Conservation (phyloP, 1,140 invertebrate genomes). For the Drosophila sp. region DNA sequence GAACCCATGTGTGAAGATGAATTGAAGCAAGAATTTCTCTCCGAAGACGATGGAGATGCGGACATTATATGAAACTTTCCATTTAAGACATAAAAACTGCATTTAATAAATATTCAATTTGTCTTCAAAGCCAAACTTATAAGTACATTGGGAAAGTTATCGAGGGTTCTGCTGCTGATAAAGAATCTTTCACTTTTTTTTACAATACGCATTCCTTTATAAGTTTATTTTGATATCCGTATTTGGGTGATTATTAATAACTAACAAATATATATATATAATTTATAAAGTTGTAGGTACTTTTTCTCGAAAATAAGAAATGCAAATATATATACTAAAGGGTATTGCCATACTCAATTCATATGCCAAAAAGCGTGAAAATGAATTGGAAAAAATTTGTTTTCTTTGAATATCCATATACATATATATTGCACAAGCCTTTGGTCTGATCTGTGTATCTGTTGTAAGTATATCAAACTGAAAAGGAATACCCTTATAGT, state of each 20-base stretch:
- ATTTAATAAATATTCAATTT: neutral
- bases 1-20: conserved; percentile 38
- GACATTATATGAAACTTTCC: neutral
- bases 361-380: conserved; percentile 26
- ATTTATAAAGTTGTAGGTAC: conserved; percentile 57
- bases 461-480: neutral
- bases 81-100: neutral
- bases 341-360: conserved; percentile 27
- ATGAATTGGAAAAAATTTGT: neutral
- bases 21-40: conserved; percentile 23
- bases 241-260: conserved; percentile 33
- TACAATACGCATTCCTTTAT: conserved; percentile 22
- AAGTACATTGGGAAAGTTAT: too few relatives aligned
- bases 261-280: conserved; percentile 39
- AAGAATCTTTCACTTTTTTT: neutral
- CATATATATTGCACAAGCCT: conserved; percentile 4
- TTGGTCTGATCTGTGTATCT: neutral
- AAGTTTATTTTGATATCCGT: conserved; percentile 75
- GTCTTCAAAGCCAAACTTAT: neutral
- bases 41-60: conserved; percentile 2
- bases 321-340: conserved; percentile 6
- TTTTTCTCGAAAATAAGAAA: conserved; percentile 30
- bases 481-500: conserved; percentile 18
- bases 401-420: neutral
- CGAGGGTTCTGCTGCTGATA: too few relatives aligned